These are phyloP conservation scores for Polia nebulosa DNA, from an alignment of 2,888 invertebrate species.

Conservation along the genomic window DNA sequence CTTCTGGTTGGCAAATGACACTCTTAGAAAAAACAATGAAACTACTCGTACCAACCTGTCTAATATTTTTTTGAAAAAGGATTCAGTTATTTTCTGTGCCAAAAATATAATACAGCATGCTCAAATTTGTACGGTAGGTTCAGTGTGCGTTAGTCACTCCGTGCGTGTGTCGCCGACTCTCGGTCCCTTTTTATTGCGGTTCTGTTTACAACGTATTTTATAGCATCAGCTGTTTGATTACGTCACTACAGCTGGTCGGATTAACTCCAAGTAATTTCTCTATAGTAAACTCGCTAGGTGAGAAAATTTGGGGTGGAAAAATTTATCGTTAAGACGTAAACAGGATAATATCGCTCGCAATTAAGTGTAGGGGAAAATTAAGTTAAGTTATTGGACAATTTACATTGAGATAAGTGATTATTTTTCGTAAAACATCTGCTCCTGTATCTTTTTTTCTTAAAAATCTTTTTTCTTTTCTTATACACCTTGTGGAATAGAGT, in stretches of 20 bases:
- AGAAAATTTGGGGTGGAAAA: slow-evolving; percentile 68
- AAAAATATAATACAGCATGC: slow-evolving; percentile 6
- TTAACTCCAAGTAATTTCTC: slow-evolving; percentile 71
- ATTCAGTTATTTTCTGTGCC: neutral
- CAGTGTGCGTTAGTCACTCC: slow-evolving; percentile 63
- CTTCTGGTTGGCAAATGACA: slow-evolving; percentile 7
- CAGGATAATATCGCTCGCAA: slow-evolving; percentile 59
- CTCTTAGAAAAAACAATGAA: neutral
- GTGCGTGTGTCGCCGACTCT: slow-evolving; percentile 60
- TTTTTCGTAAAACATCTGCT: slow-evolving; percentile 52
- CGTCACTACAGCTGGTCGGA: slow-evolving; percentile 78
- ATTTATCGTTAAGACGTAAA: slow-evolving; percentile 67
- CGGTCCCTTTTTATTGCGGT: slow-evolving; percentile 81
- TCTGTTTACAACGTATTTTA: slow-evolving; percentile 83
- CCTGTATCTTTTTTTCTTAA: slow-evolving; percentile 8
- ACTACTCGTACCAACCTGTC: neutral
- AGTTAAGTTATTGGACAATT: slow-evolving; percentile 53
- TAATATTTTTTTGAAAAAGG: neutral
- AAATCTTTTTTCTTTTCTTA: slow-evolving; percentile 13
- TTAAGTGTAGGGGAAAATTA: slow-evolving; percentile 61
- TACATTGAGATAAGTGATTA: slow-evolving; percentile 49
- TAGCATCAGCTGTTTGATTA: slow-evolving; percentile 86
- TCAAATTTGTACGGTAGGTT: slow-evolving; percentile 21
- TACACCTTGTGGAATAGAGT: slow-evolving; percentile 40
- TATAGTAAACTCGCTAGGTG: slow-evolving; percentile 55